Percentiles rank a stretch among this genome's conserved stretches.
phyloP scores from a whole-genome alignment of 2,113 vertebrate species.

The Cochlearius cochlearius region DNA sequence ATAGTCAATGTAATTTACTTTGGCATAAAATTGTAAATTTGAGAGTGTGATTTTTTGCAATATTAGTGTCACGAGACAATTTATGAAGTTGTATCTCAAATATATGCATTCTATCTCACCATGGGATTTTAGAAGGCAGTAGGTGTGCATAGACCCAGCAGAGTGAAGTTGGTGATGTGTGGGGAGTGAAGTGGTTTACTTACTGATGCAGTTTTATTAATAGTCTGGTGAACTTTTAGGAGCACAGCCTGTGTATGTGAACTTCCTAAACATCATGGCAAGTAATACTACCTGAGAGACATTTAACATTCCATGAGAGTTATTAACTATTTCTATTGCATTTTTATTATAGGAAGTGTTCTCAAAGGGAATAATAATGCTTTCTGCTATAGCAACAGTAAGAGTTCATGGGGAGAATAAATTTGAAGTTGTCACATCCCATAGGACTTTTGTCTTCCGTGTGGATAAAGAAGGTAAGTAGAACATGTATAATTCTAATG shows the following conservation, averaged over 20 bases:
- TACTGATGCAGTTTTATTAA: not conserved
- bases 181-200: not conserved
- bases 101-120: not conserved
- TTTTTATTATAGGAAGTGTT: constrained; percentile 87
- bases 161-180: not conserved
- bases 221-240: not conserved
- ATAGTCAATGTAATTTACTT: not conserved
- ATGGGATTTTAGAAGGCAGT: not conserved
- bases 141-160: not conserved
- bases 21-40: not conserved
- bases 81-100: not conserved
- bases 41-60: not conserved
- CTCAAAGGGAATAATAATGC: constrained; percentile 91
- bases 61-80: not conserved
- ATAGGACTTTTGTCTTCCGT: constrained; percentile 91
- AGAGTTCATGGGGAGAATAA: constrained; percentile 88
- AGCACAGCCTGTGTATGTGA: not conserved
- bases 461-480: constrained; percentile 91
- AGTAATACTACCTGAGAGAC: not conserved
- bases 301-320: not conserved
- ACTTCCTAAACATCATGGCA: not conserved
- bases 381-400: constrained; percentile 83
- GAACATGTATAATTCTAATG: not conserved
- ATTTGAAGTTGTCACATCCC: constrained; percentile 90
- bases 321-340: not conserved